These are phyloP conservation scores for Leistus spinibarbis DNA, from an alignment of 2,888 invertebrate species.

Conservation along the genomic window DNA sequence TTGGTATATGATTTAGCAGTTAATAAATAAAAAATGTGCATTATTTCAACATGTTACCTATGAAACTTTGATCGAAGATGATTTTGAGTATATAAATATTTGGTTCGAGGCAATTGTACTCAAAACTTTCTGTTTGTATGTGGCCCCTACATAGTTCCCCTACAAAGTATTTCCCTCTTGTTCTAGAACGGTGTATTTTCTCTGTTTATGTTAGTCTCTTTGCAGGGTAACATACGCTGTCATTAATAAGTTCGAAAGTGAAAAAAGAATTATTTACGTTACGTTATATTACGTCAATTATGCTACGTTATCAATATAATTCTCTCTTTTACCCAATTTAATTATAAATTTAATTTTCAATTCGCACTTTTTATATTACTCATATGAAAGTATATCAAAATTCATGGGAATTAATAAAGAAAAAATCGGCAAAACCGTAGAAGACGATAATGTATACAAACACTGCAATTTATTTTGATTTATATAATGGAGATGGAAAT, in stretches of 20 bases:
- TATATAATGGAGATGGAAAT: too few species aligned
- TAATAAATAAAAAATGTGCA: too few species aligned
- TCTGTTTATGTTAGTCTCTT: slow-evolving; percentile 11
- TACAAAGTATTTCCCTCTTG: slow-evolving; percentile 18
- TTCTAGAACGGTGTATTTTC: slow-evolving; percentile 7
- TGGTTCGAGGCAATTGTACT: not conserved
- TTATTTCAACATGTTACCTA: not conserved
- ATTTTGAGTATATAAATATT: not conserved
- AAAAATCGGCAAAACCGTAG: too few species aligned
- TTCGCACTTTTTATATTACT: too few species aligned
- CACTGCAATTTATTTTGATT: too few species aligned
- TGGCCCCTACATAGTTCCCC: slow-evolving; percentile 27
- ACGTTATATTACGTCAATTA: not conserved
- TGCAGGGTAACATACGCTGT: slow-evolving; percentile 6
- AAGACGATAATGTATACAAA: too few species aligned
- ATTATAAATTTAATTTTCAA: not conserved
- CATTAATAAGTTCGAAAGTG: slow-evolving; percentile 26
- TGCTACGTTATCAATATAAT: not conserved
- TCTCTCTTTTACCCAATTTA: too few species aligned
- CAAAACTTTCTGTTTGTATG: not conserved
- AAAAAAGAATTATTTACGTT: not conserved
- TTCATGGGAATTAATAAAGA: too few species aligned
- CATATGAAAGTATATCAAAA: too few species aligned
- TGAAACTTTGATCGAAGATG: not conserved
- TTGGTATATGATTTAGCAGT: too few species aligned